Base-by-base conservation (phyloP, 1,140 invertebrate genomes). In the Pogonognathellus flavescens region DNA sequence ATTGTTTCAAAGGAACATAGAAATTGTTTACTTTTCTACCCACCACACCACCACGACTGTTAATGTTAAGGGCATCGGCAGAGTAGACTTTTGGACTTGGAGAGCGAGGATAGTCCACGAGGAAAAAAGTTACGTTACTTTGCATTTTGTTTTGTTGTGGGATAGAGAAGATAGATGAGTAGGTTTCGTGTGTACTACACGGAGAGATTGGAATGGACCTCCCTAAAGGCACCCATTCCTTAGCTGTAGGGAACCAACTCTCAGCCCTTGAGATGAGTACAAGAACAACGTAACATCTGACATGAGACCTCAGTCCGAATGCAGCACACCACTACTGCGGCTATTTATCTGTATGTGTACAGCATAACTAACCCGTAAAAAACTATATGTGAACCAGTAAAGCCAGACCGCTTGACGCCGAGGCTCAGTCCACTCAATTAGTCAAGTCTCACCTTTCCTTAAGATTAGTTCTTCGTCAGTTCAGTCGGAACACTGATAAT, bases 181-280 rank as follows among this genome's bases (percentile, higher is more conserved):
- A 25, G 55, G 8, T 18, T 81, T 25, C 22, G 52, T 20, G 11
- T 22, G 62, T 70, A 50, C 41, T 72, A 4, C 9, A 14, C 25
- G 70, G 9, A 13, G 22, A 76, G 50, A 11, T 22, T 57, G 52
- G 80, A 81, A 81, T 59, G 80, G 86, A 87, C 86, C 86, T 85
- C 86, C 86, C 86, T 87, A 82, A 87, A 87, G 86, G 86, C 84
- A 87, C 86, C 86, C 86, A 87, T 87, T 85, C 84, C 84, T 85
- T 83, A 66, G 86, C 76, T 59, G 81, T 81, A 84, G 84, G 86
- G 86, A 60, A 82, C 82, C 84, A 14, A 53, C 11, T 62, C 16
- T 41, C 41, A 55, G 41, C 72, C 60, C 41, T 66, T 66, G 83
- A 66, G 10, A 66, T 84, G 1, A 49, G 59, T 52, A 4, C 16